Evolutionary conservation across 2,797 vertebrate genomes (phyloP).

Genomic region (Emydoidea blandingii): DNA sequence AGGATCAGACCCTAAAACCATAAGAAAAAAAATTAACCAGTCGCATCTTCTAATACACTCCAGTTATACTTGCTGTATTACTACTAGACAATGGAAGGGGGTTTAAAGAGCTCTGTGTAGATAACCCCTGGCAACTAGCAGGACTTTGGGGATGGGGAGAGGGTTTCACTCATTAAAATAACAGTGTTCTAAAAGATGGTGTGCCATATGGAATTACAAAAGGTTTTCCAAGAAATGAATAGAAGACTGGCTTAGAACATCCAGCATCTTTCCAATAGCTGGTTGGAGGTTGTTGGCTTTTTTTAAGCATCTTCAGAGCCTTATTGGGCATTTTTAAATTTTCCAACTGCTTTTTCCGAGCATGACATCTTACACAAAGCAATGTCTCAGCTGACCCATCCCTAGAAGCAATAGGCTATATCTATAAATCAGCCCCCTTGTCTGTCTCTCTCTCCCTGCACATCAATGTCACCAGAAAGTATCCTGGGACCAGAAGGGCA

Average conservation of each 20-base stretch:
- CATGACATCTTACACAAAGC: constrained; percentile 2
- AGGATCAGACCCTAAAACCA: background rate
- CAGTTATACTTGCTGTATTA: background rate
- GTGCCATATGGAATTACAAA: constrained; percentile 68
- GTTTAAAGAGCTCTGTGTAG: constrained; percentile 8
- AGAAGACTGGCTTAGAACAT: constrained; percentile 47
- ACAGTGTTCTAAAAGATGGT: constrained; percentile 64
- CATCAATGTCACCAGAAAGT: constrained; percentile 64
- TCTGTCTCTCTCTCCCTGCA: background rate
- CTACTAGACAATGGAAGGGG: background rate
- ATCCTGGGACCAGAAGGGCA: constrained; percentile 55
- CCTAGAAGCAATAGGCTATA: constrained; percentile 50
- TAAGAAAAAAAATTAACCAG: background rate
- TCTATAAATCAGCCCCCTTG: constrained; percentile 45
- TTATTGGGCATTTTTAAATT: background rate
- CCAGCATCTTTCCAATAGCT: constrained; percentile 27
- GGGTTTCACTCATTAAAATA: constrained; percentile 70
- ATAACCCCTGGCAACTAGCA: constrained; percentile 58
- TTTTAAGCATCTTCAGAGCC: background rate
- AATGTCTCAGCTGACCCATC: constrained; percentile 40
- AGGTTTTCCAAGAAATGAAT: constrained; percentile 61
- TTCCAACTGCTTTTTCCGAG: background rate
- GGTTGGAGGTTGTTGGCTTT: background rate
- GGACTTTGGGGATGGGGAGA: background rate
- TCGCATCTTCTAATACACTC: background rate